Percentiles rank a stretch among this genome's conserved stretches.
These are phyloP conservation scores for Athrips mouffetella DNA, from an alignment of 2,888 invertebrate genomes.

Conservation along the genomic window DNA sequence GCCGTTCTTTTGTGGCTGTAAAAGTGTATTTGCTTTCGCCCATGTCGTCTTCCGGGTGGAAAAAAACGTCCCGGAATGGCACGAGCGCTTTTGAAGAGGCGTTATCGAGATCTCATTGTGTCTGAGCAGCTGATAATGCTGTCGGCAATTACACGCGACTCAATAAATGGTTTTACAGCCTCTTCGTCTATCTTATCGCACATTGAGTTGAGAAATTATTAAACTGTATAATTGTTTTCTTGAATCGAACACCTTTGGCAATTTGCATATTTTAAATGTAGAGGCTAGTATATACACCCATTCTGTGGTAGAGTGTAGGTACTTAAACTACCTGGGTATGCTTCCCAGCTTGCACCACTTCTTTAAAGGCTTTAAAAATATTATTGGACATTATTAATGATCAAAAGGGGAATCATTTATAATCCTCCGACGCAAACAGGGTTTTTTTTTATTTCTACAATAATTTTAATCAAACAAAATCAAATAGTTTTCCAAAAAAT, in stretches of 20 bases:
- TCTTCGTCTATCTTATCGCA: conserved; percentile 12
- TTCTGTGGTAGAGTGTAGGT: neutral
- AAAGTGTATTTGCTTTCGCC: conserved; percentile 67
- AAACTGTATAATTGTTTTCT: conserved; percentile 30
- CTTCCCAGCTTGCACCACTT: no score
- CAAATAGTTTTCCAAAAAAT: no score
- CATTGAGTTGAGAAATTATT: conserved; percentile 27
- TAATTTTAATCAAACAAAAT: no score
- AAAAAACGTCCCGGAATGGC: conserved; percentile 56
- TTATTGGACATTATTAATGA: no score
- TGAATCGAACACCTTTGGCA: conserved; percentile 31
- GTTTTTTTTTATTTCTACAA: no score
- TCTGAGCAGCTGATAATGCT: conserved; percentile 15
- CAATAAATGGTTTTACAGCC: conserved; percentile 12
- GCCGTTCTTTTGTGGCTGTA: conserved; percentile 63
- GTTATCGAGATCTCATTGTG: conserved; percentile 29
- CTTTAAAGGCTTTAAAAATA: no score
- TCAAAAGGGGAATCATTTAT: no score
- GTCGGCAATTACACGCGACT: conserved; percentile 1
- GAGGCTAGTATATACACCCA: conserved; percentile 12
- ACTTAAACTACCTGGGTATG: no score
- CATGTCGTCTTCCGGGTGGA: conserved; percentile 58
- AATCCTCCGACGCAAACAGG: no score
- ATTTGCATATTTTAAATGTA: conserved; percentile 12
- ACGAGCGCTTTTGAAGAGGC: conserved; percentile 55